Evolutionary conservation across 2,113 vertebrate genomes (phyloP), one percentile per base, ranked within the genome.

Genomic region (Todiramphus chloris): DNA sequence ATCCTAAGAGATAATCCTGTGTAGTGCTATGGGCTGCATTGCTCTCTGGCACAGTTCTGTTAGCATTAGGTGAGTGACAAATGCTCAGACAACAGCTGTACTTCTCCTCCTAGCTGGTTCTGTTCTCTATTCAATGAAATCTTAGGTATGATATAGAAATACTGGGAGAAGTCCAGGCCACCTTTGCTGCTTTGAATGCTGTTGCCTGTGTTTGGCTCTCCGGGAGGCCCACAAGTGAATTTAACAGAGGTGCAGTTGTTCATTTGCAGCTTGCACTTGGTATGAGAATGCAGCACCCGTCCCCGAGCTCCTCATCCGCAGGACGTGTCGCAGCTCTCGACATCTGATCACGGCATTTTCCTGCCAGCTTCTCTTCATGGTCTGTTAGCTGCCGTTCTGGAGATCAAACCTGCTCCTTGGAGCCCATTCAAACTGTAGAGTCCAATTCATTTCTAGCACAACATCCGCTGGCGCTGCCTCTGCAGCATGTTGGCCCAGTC

Each of bases 331-430:
- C 27, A 76, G 81, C 55, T 94, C 66, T 75, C 0, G 0, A 83
- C 4, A 17, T 78, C 63, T 19, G 63, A 93, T 89, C 4, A 8
- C 43, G 86, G 37, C 3, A 0, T 80, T 86, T 90, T 86, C 68
- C 75, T 93, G 82, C 88, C 90, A 91, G 3, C 85, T 85, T 70
- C 64, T 90, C 59, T 88, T 93, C 72, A 81, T 78, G 92, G 90
- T 90, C 90, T 94, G 85, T 77, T 94, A 88, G 87, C 92, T 93
- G 79, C 75, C 88, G 68, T 77, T 94, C 41, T 81, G 50, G 75
- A 96, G 68, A 85, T 92, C 55, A 88, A 2, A 76, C 31, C 72
- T 94, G 75, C 50, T 90, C 43, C 56, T 77, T 95, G 95, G 94
- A 85, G 63, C 70, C 16, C 83, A 24, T 93, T 91, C 92, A 96